Evolutionary conservation across 2,113 vertebrate genomes (phyloP).

Genomic region (Microtus richardsoni): DNA sequence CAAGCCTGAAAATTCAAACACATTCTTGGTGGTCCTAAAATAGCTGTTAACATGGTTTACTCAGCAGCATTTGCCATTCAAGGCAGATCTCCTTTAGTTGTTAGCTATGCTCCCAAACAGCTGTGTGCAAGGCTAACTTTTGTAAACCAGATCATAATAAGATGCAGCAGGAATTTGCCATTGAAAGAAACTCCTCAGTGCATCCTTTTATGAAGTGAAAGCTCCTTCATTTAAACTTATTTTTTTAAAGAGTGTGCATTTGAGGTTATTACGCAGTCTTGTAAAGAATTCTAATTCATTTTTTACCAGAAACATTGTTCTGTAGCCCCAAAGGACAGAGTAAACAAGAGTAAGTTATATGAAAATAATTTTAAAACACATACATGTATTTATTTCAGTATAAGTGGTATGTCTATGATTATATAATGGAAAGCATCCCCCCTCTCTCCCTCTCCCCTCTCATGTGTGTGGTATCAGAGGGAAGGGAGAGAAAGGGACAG

Average conservation of each 20-base stretch:
- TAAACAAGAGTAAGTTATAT: not conserved
- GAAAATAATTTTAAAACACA: constrained; percentile 37
- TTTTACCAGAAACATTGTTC: not conserved
- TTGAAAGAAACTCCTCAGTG: constrained; percentile 44
- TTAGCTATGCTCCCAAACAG: constrained; percentile 57
- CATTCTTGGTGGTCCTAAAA: constrained; percentile 70
- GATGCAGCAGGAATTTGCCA: constrained; percentile 39
- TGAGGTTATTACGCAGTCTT: not conserved
- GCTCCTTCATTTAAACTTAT: constrained; percentile 1
- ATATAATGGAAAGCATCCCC: not conserved
- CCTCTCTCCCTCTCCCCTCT: not conserved
- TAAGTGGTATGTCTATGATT: not conserved
- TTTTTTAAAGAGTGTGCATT: not conserved
- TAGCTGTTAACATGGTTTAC: constrained; percentile 48
- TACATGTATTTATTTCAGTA: not conserved
- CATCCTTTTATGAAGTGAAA: constrained; percentile 46
- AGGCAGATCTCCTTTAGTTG: constrained; percentile 52
- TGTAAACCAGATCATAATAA: constrained; percentile 47
- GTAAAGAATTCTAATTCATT: constrained; percentile 12
- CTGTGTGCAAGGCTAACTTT: constrained; percentile 62
- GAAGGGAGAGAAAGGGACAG: not conserved
- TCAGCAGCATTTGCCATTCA: constrained; percentile 68
- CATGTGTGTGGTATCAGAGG: not conserved
- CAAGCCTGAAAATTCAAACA: constrained; percentile 55
- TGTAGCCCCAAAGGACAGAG: not conserved